These are phyloP conservation scores for Phenganax subtilis DNA, from an alignment of 92 coral and sea anemone species.

Conservation along the genomic window DNA sequence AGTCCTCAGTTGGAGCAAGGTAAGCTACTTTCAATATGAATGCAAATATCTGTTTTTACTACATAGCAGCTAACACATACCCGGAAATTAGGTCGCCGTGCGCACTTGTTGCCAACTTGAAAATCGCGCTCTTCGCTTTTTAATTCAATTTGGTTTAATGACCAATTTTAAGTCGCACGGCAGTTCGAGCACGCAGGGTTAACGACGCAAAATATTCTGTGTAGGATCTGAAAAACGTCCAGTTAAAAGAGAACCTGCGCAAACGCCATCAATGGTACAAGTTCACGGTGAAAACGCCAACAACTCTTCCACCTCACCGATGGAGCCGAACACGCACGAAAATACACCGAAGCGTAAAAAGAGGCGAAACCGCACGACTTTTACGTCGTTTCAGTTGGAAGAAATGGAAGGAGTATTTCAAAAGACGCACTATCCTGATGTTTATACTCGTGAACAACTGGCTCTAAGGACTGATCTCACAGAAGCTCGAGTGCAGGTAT, in stretches of 20 bases:
- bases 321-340: slow-evolving; percentile 75
- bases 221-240: slow-evolving; percentile 36
- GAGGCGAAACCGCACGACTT: slow-evolving; percentile 93
- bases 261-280: slow-evolving; percentile 41
- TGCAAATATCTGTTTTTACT: slow-evolving; percentile 10
- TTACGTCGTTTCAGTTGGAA: slow-evolving; percentile 96
- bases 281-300: slow-evolving; percentile 33
- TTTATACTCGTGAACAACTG: slow-evolving; percentile 92
- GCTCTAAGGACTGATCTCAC: slow-evolving; percentile 93
- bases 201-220: slow-evolving; percentile 25
- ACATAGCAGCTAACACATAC: slow-evolving; percentile 39
- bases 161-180: slow-evolving; percentile 37
- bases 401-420: slow-evolving; percentile 99
- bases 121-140: slow-evolving; percentile 43
- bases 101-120: slow-evolving; percentile 43
- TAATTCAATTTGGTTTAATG: slow-evolving; percentile 46
- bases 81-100: slow-evolving; percentile 39
- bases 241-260: slow-evolving; percentile 31
- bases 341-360: slow-evolving; percentile 90
- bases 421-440: slow-evolving; percentile 98
- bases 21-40: slow-evolving; percentile 13
- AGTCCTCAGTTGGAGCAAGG: slow-evolving; percentile 41
- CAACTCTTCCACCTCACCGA: slow-evolving; percentile 33
- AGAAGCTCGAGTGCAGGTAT: slow-evolving; percentile 98
- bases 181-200: slow-evolving; percentile 42